Percentiles rank a stretch among this genome's conserved stretches.
Conservation (phyloP, 2,888 invertebrate species). For the Chirona hameri region DNA sequence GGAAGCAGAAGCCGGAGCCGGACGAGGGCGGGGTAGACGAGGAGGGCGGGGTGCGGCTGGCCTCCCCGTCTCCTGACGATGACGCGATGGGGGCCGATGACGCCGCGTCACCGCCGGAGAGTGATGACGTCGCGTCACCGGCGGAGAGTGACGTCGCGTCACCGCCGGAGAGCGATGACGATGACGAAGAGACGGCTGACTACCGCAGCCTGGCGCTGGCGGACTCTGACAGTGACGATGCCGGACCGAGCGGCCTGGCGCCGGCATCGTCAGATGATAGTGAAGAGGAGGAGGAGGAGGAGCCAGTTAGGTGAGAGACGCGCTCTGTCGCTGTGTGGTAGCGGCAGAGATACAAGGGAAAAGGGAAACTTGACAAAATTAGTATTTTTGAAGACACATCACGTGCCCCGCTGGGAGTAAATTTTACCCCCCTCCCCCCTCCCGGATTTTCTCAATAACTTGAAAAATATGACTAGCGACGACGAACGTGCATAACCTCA, state of each 20-base stretch:
- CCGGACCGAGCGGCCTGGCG: not conserved
- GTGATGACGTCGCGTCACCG: not conserved
- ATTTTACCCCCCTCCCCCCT: too few species aligned
- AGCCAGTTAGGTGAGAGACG: not conserved
- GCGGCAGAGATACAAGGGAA: too few species aligned
- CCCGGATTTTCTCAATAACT: too few species aligned
- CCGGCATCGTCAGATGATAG: not conserved
- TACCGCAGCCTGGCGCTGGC: not conserved
- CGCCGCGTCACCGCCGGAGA: not conserved
- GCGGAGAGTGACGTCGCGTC: not conserved
- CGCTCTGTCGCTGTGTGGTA: too few species aligned
- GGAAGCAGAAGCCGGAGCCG: constrained; percentile 32
- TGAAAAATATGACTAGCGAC: too few species aligned
- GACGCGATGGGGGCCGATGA: not conserved
- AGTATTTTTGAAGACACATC: too few species aligned
- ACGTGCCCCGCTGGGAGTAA: too few species aligned
- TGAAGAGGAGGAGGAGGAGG: not conserved
- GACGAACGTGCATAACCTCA: too few species aligned
- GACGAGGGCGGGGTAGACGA: not conserved
- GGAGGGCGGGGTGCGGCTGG: not conserved
- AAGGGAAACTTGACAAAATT: too few species aligned
- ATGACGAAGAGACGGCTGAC: not conserved
- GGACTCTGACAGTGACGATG: not conserved
- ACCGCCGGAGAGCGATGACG: not conserved
- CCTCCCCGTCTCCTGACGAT: constrained; percentile 5